Percentiles rank a stretch among this genome's conserved stretches.
phyloP scores from a whole-genome alignment of 2,113 vertebrate species.

The Scomber colias region DNA sequence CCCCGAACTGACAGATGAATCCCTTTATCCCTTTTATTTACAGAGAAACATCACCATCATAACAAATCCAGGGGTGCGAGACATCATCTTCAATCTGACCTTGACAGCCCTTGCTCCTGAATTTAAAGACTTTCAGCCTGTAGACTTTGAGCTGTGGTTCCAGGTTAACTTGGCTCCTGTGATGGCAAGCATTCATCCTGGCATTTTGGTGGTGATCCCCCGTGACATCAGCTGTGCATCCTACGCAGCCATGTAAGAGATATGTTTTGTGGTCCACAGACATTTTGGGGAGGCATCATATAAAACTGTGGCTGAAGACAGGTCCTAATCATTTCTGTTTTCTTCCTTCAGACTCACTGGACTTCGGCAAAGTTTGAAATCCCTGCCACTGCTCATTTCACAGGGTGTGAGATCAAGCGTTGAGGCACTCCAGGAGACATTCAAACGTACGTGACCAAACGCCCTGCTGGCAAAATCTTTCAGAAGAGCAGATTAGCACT shows the following conservation, averaged over 20 bases:
- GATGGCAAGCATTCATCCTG: constrained; percentile 49
- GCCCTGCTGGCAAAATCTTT: too few species aligned
- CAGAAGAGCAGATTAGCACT: too few species aligned
- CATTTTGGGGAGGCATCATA: neutral
- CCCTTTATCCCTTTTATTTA: constrained; percentile 5
- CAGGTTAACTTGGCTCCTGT: constrained; percentile 55
- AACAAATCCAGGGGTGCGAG: constrained; percentile 10
- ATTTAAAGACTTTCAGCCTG: constrained; percentile 31
- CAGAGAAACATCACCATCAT: constrained; percentile 48
- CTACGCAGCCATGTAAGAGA: constrained; percentile 61
- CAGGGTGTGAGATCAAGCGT: too few species aligned
- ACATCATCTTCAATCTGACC: constrained; percentile 63
- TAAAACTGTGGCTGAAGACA: neutral
- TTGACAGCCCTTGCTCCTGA: constrained; percentile 48
- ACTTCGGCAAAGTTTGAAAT: constrained; percentile 25
- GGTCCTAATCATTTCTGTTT: constrained; percentile 2
- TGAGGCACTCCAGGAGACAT: too few species aligned
- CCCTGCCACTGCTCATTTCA: constrained; percentile 16
- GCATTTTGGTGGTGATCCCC: constrained; percentile 57
- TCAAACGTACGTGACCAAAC: too few species aligned
- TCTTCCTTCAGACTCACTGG: constrained; percentile 26
- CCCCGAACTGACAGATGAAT: neutral
- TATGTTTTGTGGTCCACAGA: neutral
- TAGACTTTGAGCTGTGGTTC: constrained; percentile 46
- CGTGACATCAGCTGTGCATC: constrained; percentile 66